Percentiles rank a stretch among this genome's conserved stretches.
phyloP scores from a whole-genome alignment of 2,888 invertebrate genomes.

The Thecophora atra region DNA sequence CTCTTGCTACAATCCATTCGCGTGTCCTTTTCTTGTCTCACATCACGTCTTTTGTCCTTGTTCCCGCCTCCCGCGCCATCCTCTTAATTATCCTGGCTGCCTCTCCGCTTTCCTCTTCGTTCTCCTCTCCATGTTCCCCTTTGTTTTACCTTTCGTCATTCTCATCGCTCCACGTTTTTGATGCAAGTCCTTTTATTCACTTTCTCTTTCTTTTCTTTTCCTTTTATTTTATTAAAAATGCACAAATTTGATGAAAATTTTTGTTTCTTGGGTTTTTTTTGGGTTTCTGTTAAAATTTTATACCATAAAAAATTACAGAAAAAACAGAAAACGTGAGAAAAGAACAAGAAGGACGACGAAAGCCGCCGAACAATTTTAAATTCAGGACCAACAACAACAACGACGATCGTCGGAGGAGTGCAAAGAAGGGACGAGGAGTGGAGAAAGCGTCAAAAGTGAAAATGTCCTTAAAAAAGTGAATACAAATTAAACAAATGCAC shows the following conservation, averaged over 20 bases:
- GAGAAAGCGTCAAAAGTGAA: slow-evolving; percentile 20
- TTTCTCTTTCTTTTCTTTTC: neutral
- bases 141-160: neutral
- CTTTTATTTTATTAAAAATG: slow-evolving; percentile 38
- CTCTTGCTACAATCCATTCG: slow-evolving; percentile 32
- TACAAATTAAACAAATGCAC: neutral
- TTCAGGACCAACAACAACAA: no score
- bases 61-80: neutral
- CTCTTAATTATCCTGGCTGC: no score
- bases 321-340: slow-evolving; percentile 4
- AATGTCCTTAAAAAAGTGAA: slow-evolving; percentile 27
- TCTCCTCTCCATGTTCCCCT: neutral
- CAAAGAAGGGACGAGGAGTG: no score
- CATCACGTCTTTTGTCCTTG: neutral
- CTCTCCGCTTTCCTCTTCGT: neutral
- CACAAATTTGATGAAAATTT: slow-evolving; percentile 27
- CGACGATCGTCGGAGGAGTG: no score
- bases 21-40: slow-evolving; percentile 12
- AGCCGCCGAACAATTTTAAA: neutral
- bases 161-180: no score
- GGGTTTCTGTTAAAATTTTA: slow-evolving; percentile 23
- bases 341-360: neutral
- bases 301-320: neutral
- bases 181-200: neutral
- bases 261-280: neutral